Base-by-base conservation (phyloP, 2,888 invertebrate genomes). In the Neocrepidodera transversa region DNA sequence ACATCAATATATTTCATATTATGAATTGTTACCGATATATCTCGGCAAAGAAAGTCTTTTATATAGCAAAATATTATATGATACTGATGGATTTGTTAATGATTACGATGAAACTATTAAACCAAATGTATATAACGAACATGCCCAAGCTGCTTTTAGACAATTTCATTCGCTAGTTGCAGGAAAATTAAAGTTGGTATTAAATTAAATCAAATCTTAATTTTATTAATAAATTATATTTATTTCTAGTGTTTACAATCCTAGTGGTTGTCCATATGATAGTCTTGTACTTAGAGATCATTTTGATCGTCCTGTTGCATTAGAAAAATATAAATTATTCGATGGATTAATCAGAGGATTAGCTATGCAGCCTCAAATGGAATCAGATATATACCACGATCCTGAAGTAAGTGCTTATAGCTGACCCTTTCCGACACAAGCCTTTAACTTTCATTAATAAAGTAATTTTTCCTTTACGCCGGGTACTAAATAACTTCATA, bases 311-410 rank as follows among this genome's bases (percentile, higher is more conserved):
- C 89, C 89, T 0, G 78, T 82, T 0, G 73, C 89, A 10, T 77
- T 90, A 10, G 89, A 89, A 73, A 78, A 85, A 32, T 82, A 81
- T 18, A 79, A 85, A 62, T 84, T 85, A 49, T 87, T 90, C 70
- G 90, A 91, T 74, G 86, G 87, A 60, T 81, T 93, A 53, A 82
- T 87, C 1, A 81, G 92, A 78, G 92, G 92, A 4, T 81, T 93
- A 72, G 81, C 88, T 2, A 86, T 86, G n/a, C 93, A 94, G 74
- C 87, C 87, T 0, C 86, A 90, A 77, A 87, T 89, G 72, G 84
- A 84, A 66, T 87, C 89, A 62, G 93, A 94, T 76, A 87, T 87
- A 66, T 91, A 83, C 78, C 89, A 89, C 78, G 89, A 90, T 68
- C 82, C 82, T 49, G 91, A 92, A 81, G 89, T 91, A 55, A 81